A percentile compares a stretch with the other conserved stretches of the same genome.
phyloP scores from a whole-genome alignment of 1,140 invertebrate species.

The Zophobas morio region DNA sequence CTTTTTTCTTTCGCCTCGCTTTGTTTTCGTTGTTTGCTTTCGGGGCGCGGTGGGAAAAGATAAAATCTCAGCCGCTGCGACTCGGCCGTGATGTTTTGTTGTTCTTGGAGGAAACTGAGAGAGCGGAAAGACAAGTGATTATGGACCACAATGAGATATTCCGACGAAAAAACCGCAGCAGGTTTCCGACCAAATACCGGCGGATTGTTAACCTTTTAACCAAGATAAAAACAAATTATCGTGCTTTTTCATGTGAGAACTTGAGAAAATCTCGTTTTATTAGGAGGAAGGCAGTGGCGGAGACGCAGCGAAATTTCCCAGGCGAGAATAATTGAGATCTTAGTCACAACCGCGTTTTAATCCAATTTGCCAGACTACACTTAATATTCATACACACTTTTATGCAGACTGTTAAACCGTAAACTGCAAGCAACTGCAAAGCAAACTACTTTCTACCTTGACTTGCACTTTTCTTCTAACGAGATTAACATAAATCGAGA shows the following conservation, averaged over 20 bases:
- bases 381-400: too few species aligned
- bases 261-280: constrained; percentile 4
- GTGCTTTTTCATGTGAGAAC: constrained; percentile 40
- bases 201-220: constrained; percentile 45
- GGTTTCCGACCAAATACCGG: constrained; percentile 47
- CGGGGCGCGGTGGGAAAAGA: constrained; percentile 28
- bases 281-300: too few species aligned
- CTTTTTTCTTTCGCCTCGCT: background rate
- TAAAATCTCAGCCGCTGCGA: constrained; percentile 5
- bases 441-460: too few species aligned
- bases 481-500: too few species aligned
- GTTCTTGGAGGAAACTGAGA: constrained; percentile 50
- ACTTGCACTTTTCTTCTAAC: too few species aligned
- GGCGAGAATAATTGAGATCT: too few species aligned
- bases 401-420: too few species aligned
- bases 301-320: too few species aligned
- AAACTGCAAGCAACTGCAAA: too few species aligned
- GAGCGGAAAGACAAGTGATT: constrained; percentile 56
- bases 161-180: constrained; percentile 51
- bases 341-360: too few species aligned
- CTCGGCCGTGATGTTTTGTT: constrained; percentile 34
- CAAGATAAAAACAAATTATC: constrained; percentile 42
- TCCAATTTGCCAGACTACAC: too few species aligned
- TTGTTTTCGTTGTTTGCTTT: constrained; percentile 23
- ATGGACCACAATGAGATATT: constrained; percentile 57